Percentiles rank a stretch among this genome's conserved stretches.
Evolutionary conservation across 2,797 vertebrate species (phyloP).

Genomic region (Falco novaeseelandiae): DNA sequence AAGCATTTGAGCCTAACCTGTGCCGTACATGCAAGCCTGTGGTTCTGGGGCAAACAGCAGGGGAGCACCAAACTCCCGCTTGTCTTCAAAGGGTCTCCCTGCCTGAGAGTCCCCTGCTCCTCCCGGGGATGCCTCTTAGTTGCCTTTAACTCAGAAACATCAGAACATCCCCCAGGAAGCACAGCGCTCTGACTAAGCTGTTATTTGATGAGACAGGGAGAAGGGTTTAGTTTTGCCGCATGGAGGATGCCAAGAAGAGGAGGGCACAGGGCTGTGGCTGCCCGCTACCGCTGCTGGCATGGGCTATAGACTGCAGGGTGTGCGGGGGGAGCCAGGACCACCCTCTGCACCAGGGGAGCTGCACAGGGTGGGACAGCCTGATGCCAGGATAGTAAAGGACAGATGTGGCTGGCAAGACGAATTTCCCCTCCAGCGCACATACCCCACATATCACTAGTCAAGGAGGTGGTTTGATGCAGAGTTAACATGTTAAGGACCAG

Average conservation of each 20-base stretch:
- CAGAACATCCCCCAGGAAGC: neutral
- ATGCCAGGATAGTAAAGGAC: neutral
- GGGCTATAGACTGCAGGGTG: fast-evolving
- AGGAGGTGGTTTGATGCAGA: neutral
- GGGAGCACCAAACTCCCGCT: neutral
- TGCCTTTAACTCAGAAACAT: neutral
- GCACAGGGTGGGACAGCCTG: neutral
- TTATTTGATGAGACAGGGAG: neutral
- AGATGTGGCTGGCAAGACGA: neutral
- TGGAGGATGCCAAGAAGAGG: neutral
- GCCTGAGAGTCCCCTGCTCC: fast-evolving
- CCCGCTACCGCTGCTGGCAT: fast-evolving
- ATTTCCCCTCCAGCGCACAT: fast-evolving
- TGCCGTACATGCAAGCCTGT: fast-evolving
- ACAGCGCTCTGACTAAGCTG: neutral
- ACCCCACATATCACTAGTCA: neutral
- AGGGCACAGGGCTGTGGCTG: neutral
- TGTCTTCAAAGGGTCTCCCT: neutral
- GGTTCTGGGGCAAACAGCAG: neutral
- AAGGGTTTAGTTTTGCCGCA: neutral
- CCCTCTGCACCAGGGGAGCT: neutral
- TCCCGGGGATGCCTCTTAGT: neutral
- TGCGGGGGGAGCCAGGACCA: neutral
- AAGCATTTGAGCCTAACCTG: neutral
- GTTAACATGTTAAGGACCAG: neutral